Percentiles rank a stretch among this genome's conserved stretches.
Evolutionary conservation across 2,888 invertebrate species (phyloP).

Genomic region (Protodeltote pygarga): DNA sequence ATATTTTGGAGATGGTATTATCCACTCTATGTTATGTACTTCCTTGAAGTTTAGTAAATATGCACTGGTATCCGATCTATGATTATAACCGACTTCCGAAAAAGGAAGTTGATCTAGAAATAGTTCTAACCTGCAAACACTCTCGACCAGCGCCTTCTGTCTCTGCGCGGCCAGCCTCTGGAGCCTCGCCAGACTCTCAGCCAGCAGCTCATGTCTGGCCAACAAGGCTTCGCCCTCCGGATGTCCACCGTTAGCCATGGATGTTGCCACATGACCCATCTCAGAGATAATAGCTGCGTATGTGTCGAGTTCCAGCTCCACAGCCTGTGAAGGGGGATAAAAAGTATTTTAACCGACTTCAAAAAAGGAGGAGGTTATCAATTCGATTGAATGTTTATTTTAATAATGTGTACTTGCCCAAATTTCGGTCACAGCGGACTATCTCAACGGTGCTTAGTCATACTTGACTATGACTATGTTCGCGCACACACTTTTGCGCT

Average conservation of each 20-base stretch:
- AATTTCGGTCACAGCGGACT: too few relatives aligned
- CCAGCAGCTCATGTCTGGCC: slow-evolving; percentile 91
- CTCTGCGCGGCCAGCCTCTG: slow-evolving; percentile 93
- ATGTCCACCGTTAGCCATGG: slow-evolving; percentile 93
- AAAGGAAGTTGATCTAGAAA: not conserved
- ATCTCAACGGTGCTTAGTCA: too few relatives aligned
- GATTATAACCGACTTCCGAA: too few relatives aligned
- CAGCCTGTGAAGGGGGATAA: slow-evolving; percentile 85
- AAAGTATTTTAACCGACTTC: not conserved
- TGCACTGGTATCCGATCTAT: too few relatives aligned
- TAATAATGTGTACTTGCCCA: too few relatives aligned
- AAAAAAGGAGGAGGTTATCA: not conserved
- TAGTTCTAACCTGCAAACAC: slow-evolving; percentile 88
- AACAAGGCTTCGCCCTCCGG: slow-evolving; percentile 94
- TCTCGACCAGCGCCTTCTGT: slow-evolving; percentile 95
- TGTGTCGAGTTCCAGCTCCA: slow-evolving; percentile 96
- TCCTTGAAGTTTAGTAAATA: too few relatives aligned
- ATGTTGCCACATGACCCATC: slow-evolving; percentile 95
- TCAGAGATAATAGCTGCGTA: slow-evolving; percentile 96
- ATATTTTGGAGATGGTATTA: too few relatives aligned
- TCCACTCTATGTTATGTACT: too few relatives aligned
- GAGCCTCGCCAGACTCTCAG: slow-evolving; percentile 92
- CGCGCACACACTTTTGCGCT: too few relatives aligned
- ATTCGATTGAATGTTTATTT: not conserved
- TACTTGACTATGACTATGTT: too few relatives aligned